These are phyloP conservation scores for Caenorhabditis brenneri DNA, from an alignment of 1,140 invertebrate species.

Conservation along the genomic window DNA sequence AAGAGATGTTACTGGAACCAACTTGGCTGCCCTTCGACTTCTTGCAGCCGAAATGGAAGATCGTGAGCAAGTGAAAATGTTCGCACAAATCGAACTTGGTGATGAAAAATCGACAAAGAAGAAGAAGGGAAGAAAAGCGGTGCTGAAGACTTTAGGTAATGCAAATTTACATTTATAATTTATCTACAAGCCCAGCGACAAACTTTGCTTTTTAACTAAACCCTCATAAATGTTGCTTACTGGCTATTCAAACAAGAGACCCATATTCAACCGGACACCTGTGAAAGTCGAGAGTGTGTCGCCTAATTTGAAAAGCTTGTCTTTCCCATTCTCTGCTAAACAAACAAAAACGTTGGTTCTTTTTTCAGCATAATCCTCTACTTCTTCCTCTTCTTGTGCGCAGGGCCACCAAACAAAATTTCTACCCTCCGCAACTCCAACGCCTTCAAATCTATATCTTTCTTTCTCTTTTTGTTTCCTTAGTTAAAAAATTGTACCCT, in stretches of 20 bases:
- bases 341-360: background rate
- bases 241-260: background rate
- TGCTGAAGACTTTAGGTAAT: constrained; percentile 24
- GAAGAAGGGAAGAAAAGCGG: constrained; percentile 77
- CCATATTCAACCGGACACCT: background rate
- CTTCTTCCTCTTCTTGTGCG: background rate
- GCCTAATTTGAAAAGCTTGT: constrained; percentile 19
- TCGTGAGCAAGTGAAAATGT: constrained; percentile 81
- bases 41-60: constrained; percentile 81
- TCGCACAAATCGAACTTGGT: constrained; percentile 76
- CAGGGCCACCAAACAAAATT: background rate
- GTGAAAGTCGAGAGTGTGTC: background rate
- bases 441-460: constrained; percentile 37
- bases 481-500: background rate
- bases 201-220: too few relatives aligned
- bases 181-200: too few relatives aligned
- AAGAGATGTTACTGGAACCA: constrained; percentile 85
- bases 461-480: constrained; percentile 7
- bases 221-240: background rate
- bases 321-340: background rate
- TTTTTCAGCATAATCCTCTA: constrained; percentile 40
- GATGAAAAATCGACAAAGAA: constrained; percentile 78
- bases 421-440: background rate
- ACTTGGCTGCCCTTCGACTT: constrained; percentile 82
- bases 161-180: too few relatives aligned